Base-by-base conservation (phyloP, 2,797 vertebrate species). In the Apogon hyalosoma region DNA sequence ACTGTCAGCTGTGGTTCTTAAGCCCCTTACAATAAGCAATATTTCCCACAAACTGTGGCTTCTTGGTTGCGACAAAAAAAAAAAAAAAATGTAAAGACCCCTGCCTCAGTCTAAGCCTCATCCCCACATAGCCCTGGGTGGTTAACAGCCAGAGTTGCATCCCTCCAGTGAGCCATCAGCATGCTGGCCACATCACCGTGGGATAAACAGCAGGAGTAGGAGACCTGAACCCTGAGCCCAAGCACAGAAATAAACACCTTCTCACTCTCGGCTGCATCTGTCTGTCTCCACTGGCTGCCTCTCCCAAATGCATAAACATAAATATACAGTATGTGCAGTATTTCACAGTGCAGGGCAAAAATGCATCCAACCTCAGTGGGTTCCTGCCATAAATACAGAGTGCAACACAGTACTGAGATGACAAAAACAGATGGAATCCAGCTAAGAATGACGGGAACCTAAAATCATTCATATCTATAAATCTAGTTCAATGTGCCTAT, bases 141-240 rank as follows among this genome's bases (percentile, higher is more conserved):
- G 39, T 0, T 43, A 70, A 62, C 62, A 79, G 43, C 70, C 53
- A 11, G 28, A 65, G 60, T 4, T 49, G 63, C 67, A 56, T 58
- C 70, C 64, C 51, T 67, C 33, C 51, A 58, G 46, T 62, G 48
- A 49, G 40, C 57, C 62, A 69, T 74, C 64, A 80, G 47, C 62
- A 74, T 66, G 64, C 65, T 33, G 62, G 48, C 36, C 39, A 58
- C 69, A 68, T 11, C 40, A 42, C 70, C n/a, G 69, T 43, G 50
- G 65, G 62, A 63, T 64, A 72, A 71, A 77, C 58, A 77, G 62
- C 63, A 63, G 50, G 24, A 69, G 70, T 13, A 62, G 46, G 14
- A 58, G 36, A 19, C 28, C 7, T n/a, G 49, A 46, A 38, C 46
- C 40, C 57, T 12, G 24, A 71, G 18, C 41, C 28, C 11, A 14